phyloP scores from a whole-genome alignment of 2,113 vertebrate genomes.

The Cynopterus brachyotis region DNA sequence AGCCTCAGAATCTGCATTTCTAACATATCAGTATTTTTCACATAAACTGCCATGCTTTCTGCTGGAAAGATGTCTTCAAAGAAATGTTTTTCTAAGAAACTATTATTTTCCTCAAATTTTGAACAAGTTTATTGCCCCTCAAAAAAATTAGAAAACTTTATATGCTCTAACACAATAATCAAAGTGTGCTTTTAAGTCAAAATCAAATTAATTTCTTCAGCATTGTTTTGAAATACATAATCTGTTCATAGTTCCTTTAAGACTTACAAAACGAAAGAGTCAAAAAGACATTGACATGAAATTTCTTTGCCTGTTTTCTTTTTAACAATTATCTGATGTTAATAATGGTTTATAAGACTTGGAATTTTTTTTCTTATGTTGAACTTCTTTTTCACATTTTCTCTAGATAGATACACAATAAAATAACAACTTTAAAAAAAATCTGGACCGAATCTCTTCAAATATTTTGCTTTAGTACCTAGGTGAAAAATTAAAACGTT shows the following conservation, averaged over 20 bases:
- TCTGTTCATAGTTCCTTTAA: not conserved
- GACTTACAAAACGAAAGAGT: not conserved
- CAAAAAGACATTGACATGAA: not conserved
- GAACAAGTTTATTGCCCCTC: not conserved
- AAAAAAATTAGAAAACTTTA: not conserved
- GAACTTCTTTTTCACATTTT: not conserved
- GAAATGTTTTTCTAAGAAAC: not conserved
- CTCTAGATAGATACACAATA: not conserved
- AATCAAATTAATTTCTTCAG: not conserved
- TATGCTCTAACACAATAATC: not conserved
- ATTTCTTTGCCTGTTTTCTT: not conserved
- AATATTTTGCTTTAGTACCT: not conserved
- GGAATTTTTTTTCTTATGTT: not conserved
- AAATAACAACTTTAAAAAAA: not conserved
- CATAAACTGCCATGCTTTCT: not conserved
- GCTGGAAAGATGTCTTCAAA: not conserved
- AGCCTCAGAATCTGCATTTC: not conserved
- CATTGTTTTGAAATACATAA: not conserved
- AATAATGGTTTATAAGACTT: not conserved
- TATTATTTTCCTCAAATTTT: constrained; percentile 7
- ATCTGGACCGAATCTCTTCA: not conserved
- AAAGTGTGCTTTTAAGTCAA: not conserved
- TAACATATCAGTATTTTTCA: not conserved
- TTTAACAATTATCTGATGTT: not conserved
- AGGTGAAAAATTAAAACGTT: constrained; percentile 17